These are phyloP conservation scores for Glaucidium brasilianum DNA, from an alignment of 2,113 vertebrate genomes.

Conservation along the genomic window DNA sequence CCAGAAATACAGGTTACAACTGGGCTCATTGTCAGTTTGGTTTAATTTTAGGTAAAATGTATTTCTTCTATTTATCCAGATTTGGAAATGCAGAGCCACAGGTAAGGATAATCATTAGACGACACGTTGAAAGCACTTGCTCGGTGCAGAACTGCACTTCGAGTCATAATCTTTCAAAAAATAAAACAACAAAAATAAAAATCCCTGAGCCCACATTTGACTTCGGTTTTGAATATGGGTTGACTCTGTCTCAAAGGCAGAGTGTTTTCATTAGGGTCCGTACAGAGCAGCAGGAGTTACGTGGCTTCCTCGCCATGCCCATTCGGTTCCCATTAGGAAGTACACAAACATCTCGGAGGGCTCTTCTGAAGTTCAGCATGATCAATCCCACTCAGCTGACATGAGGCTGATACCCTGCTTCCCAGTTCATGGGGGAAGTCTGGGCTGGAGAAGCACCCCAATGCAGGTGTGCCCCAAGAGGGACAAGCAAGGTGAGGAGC, in stretches of 20 bases:
- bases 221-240: not conserved
- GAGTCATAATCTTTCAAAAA: not conserved
- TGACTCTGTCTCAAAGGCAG: too few relatives aligned
- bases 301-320: accelerated
- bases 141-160: not conserved
- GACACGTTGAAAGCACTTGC: not conserved
- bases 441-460: not conserved
- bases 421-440: not conserved
- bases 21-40: not conserved
- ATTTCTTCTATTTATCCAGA: not conserved
- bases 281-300: accelerated
- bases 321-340: accelerated
- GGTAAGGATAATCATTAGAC: not conserved
- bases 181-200: too few relatives aligned
- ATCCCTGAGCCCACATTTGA: not conserved
- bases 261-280: not conserved
- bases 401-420: not conserved
- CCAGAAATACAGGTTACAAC: not conserved
- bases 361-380: not conserved
- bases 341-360: not conserved
- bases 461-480: not conserved
- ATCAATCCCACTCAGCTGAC: accelerated
- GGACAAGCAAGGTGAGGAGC: accelerated
- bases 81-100: not conserved
- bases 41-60: not conserved